Percentiles rank a stretch among this genome's conserved stretches.
Evolutionary conservation across 1,140 invertebrate species (phyloP).

Genomic region (Leucophenga varia): DNA sequence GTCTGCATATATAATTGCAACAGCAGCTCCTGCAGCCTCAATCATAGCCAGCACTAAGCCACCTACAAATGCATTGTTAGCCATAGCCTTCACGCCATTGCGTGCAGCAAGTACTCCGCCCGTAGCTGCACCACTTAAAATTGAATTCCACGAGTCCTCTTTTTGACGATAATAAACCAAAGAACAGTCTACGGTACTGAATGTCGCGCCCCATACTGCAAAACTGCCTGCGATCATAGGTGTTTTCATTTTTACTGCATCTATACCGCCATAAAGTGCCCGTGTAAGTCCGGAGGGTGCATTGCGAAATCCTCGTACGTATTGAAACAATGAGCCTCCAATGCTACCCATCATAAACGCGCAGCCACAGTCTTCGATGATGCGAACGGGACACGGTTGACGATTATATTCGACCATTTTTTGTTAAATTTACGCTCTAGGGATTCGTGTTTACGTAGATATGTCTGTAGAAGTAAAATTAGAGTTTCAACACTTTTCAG

Average conservation of each 20-base stretch:
- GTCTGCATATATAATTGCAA: conserved; percentile 37
- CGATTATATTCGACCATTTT: conserved; percentile 32
- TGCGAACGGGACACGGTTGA: conserved; percentile 38
- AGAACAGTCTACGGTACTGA: conserved; percentile 37
- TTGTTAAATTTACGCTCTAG: no score
- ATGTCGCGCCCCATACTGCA: conserved; percentile 39
- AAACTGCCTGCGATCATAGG: conserved; percentile 38
- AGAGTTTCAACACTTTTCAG: no score
- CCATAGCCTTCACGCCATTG: conserved; percentile 38
- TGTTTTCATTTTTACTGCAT: conserved; percentile 33
- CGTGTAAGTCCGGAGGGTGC: conserved; percentile 27
- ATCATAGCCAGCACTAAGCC: conserved; percentile 37
- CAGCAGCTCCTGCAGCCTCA: conserved; percentile 32
- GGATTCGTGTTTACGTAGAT: no score
- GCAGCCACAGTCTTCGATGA: conserved; percentile 41
- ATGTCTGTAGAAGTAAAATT: no score
- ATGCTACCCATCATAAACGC: conserved; percentile 41
- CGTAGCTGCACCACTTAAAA: conserved; percentile 34
- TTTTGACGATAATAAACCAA: conserved; percentile 29
- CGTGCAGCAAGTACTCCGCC: conserved; percentile 37
- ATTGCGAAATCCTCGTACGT: conserved; percentile 33
- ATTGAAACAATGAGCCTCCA: conserved; percentile 35
- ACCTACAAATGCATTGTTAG: conserved; percentile 36
- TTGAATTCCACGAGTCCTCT: conserved; percentile 42
- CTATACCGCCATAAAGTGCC: conserved; percentile 30